These are phyloP conservation scores for Gorsachius goisagi DNA, from an alignment of 2,113 vertebrate genomes.

Conservation along the genomic window DNA sequence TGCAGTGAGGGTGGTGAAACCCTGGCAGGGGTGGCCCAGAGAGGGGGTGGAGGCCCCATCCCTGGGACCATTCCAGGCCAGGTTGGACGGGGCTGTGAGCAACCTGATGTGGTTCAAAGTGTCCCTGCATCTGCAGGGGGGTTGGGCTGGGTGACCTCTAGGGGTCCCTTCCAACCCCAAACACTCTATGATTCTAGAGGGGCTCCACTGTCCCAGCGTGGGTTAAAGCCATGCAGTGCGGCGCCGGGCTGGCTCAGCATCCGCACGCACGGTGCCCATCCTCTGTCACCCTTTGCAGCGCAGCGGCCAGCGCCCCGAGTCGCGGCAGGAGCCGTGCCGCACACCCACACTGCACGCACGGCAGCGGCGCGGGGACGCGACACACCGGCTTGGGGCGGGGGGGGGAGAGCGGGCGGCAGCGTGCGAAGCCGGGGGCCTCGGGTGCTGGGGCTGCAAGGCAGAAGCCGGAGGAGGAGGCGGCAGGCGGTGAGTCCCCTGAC, in stretches of 20 bases:
- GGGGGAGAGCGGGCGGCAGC: too few relatives aligned
- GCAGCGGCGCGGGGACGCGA: accelerated
- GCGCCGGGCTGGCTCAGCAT: neutral
- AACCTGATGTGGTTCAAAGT: too few relatives aligned
- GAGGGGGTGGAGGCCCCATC: too few relatives aligned
- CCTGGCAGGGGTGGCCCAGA: too few relatives aligned
- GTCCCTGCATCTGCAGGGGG: too few relatives aligned
- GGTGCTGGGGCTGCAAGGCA: neutral
- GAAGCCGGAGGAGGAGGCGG: neutral
- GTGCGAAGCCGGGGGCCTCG: neutral
- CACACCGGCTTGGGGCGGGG: too few relatives aligned
- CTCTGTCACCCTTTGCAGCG: neutral
- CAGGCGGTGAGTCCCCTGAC: neutral
- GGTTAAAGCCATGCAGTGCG: accelerated
- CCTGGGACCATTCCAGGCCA: too few relatives aligned
- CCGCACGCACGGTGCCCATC: accelerated
- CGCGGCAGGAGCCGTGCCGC: accelerated
- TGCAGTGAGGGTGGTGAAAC: too few relatives aligned
- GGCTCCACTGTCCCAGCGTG: neutral
- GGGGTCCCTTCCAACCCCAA: too few relatives aligned
- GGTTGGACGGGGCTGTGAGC: too few relatives aligned
- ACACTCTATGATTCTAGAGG: neutral
- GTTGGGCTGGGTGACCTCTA: too few relatives aligned
- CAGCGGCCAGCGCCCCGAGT: neutral
- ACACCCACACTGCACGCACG: accelerated